phyloP scores from a whole-genome alignment of 2,888 invertebrate species.

The Xylota sylvarum region DNA sequence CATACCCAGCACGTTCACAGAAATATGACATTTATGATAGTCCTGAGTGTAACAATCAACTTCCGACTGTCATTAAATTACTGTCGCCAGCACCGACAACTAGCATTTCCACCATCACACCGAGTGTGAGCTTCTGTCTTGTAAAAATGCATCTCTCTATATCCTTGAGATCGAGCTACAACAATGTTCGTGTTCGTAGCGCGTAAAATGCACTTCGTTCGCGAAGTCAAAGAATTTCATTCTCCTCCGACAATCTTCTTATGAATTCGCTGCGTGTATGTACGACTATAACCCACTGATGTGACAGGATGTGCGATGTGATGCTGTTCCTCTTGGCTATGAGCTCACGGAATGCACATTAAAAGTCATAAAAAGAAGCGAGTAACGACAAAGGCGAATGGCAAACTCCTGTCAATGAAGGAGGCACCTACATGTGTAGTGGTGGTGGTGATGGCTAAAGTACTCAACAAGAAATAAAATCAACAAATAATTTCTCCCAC shows the following conservation, averaged over 20 bases:
- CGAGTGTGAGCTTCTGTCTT: constrained; percentile 39
- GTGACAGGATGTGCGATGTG: constrained; percentile 60
- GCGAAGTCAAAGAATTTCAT: constrained; percentile 68
- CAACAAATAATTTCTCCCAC: constrained; percentile 42
- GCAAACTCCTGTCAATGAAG: constrained; percentile 69
- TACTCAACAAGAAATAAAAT: constrained; percentile 56
- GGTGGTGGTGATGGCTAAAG: background rate
- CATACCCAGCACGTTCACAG: constrained; percentile 49
- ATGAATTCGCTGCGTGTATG: constrained; percentile 45
- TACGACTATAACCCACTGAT: constrained; percentile 31
- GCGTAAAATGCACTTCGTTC: constrained; percentile 53
- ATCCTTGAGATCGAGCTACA: constrained; percentile 35
- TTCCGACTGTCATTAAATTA: constrained; percentile 75
- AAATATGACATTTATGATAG: constrained; percentile 74
- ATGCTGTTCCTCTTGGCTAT: constrained; percentile 47
- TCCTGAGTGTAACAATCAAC: constrained; percentile 74
- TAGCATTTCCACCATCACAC: constrained; percentile 4
- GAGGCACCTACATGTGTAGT: constrained; percentile 20
- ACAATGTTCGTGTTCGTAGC: constrained; percentile 64
- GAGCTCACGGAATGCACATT: constrained; percentile 76
- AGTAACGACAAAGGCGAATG: constrained; percentile 65
- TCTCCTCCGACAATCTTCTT: constrained; percentile 57
- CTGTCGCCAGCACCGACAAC: constrained; percentile 63
- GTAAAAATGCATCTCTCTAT: constrained; percentile 64
- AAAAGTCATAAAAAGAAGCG: constrained; percentile 70